Evolutionary conservation across 2,888 invertebrate genomes (phyloP), one percentile per base, ranked within the genome.

Genomic region (Megastigmus dorsalis): DNA sequence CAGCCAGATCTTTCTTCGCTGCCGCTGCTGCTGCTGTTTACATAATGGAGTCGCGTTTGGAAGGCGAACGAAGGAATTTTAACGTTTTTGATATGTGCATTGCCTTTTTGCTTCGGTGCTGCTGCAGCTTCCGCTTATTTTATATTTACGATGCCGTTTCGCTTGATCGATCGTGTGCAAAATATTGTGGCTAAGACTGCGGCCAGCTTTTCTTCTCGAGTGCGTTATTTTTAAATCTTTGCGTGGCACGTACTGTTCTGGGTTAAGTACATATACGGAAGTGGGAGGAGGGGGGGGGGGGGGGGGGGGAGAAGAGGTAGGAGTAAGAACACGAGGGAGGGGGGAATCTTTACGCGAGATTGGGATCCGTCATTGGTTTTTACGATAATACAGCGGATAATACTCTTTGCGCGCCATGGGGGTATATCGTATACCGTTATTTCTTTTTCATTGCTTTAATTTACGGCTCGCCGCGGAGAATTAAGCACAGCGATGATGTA

Each of bases 101-200:
- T 41, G 41, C 13, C 45, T 6, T 15, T 45, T 1, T 41, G 13
- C 41, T 13, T 41, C n/a, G 2, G 28, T 13, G 41, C 13, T n/a
- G 52, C 10, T 52, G 28, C 9, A 18, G 10, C 26, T 52, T 54
- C 33, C 33, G 30, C 33, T 33, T 33, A 7, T 6, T 13, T 54
- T 18, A 4, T 33, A 6, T 26, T 15, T 3, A n/a, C n/a, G 28
- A 9, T n/a, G n/a, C 7, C 33, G 43, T 60, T 43, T 28, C 59
- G 18, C 2, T 43, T 60, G 59, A 60, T 43, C 15, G 43, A 60
- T 60, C 28, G 15, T 15, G 43, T 43, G n/a, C 28, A 38, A 41
- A 30, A 2, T 45, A 41, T n/a, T 13, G n/a, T 54, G 54, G 28
- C 13, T 28, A 3, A 7, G 5, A 45, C 45, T n/a, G n/a, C n/a